phyloP scores from a whole-genome alignment of 1,140 invertebrate species.

The Eumaeus atala region DNA sequence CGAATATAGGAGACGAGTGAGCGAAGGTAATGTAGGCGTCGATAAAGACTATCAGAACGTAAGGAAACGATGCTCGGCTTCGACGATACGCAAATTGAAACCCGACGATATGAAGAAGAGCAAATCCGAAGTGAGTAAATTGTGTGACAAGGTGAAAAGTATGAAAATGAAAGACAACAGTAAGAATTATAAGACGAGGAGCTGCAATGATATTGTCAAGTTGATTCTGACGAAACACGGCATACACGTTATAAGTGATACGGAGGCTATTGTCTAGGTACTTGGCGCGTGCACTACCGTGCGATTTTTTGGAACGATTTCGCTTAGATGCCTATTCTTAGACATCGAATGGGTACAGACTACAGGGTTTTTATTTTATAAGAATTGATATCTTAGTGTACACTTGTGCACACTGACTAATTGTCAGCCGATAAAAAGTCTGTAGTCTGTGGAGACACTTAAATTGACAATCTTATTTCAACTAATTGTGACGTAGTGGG shows the following conservation, averaged over 20 bases:
- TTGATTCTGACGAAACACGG: constrained; percentile 83
- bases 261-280: constrained; percentile 80
- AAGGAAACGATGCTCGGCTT: constrained; percentile 54
- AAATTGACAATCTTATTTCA: too few species aligned
- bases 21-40: constrained; percentile 50
- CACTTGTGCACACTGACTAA: too few species aligned
- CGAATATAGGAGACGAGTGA: constrained; percentile 45
- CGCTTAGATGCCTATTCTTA: too few species aligned
- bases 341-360: too few species aligned
- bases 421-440: too few species aligned
- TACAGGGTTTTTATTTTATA: too few species aligned
- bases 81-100: constrained; percentile 51
- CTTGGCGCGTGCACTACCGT: background rate
- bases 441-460: too few species aligned
- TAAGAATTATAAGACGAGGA: constrained; percentile 65
- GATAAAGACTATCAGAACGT: constrained; percentile 17
- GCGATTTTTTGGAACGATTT: too few species aligned
- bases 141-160: constrained; percentile 61
- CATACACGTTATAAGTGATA: constrained; percentile 84
- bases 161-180: constrained; percentile 53
- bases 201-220: constrained; percentile 80
- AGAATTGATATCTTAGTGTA: too few species aligned
- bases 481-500: too few species aligned
- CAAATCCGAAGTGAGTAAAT: constrained; percentile 57
- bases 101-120: constrained; percentile 58